Evolutionary conservation across 2,797 vertebrate species (phyloP).

Genomic region (Capromys pilorides): DNA sequence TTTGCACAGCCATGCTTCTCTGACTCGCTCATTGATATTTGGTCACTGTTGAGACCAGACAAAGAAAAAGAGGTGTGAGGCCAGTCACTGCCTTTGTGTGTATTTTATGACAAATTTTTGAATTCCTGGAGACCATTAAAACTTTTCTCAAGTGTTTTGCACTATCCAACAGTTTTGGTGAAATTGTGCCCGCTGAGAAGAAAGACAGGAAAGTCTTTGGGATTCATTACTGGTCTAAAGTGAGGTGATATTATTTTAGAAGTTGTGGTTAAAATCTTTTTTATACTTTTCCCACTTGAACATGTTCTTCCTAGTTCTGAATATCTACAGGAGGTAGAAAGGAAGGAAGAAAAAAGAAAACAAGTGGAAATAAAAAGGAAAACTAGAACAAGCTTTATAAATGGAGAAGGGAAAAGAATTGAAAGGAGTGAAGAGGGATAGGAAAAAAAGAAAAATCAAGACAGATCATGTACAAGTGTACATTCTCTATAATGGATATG

Average conservation of each 20-base stretch:
- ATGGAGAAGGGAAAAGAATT: background rate
- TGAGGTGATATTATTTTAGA: slow-evolving; percentile 14
- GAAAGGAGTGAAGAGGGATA: background rate
- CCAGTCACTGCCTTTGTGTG: background rate
- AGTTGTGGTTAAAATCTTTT: slow-evolving; percentile 34
- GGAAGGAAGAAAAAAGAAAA: background rate
- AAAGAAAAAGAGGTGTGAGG: background rate
- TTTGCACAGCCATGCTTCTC: background rate
- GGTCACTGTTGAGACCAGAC: background rate
- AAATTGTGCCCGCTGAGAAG: background rate
- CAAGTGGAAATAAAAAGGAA: background rate
- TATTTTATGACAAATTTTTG: background rate
- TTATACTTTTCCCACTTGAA: background rate
- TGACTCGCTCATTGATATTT: background rate
- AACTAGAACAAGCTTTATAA: background rate
- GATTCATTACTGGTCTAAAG: background rate
- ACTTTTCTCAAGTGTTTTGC: background rate
- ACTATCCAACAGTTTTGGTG: background rate
- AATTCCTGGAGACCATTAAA: background rate
- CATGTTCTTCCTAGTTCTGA: background rate
- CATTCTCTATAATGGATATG: background rate
- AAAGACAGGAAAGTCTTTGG: background rate
- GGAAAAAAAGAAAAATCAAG: background rate
- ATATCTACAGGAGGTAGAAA: background rate
- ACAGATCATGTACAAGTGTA: background rate